Conservation (phyloP, 2,797 vertebrate genomes). For the Pangasius larnaudii region DNA sequence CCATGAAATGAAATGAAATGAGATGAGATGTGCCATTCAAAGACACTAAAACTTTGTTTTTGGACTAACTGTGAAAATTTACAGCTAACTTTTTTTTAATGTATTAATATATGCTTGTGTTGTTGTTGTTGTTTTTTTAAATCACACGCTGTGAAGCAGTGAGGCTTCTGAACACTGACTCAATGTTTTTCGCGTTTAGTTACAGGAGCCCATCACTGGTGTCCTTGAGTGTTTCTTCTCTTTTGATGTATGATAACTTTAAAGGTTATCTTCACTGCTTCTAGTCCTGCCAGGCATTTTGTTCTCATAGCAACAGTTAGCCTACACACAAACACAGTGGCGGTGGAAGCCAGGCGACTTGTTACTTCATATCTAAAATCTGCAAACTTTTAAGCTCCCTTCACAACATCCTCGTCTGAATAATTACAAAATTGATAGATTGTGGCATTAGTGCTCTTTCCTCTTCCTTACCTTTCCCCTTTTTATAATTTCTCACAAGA, state of each 20-base stretch:
- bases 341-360: not conserved
- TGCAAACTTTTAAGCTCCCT: slow-evolving; percentile 24
- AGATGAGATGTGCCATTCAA: not conserved
- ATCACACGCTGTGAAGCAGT: not conserved
- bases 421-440: slow-evolving; percentile 19
- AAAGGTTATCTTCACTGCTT: slow-evolving; percentile 65
- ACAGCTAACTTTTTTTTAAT: not conserved
- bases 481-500: slow-evolving; percentile 15
- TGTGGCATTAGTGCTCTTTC: not conserved
- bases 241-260: slow-evolving; percentile 63
- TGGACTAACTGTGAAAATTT: not conserved
- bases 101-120: not conserved
- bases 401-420: slow-evolving; percentile 10
- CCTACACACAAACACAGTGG: slow-evolving; percentile 53
- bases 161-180: not conserved
- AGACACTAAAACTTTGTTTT: not conserved
- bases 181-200: slow-evolving; percentile 45
- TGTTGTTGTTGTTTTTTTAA: not conserved
- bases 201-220: slow-evolving; percentile 37
- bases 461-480: slow-evolving; percentile 9
- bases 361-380: slow-evolving; percentile 36
- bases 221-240: slow-evolving; percentile 62
- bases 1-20: not conserved
- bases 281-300: slow-evolving; percentile 53
- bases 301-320: slow-evolving; percentile 59